Base-by-base conservation (phyloP, 2,113 vertebrate species). In the Pycnonotus jocosus region DNA sequence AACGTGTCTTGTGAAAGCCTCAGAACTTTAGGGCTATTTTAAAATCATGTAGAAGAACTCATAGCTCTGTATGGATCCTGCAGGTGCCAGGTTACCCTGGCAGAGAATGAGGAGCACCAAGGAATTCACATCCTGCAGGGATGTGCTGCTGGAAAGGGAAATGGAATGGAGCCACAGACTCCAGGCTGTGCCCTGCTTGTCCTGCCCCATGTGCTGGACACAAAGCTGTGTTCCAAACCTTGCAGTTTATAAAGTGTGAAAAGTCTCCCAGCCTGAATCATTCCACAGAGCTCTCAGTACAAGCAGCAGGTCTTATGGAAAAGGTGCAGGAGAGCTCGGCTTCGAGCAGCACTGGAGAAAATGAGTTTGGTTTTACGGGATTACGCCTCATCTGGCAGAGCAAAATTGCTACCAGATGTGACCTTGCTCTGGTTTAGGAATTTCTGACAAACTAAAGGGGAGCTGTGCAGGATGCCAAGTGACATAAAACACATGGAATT, bases 391-490 rank as follows among this genome's bases (percentile, higher is more conserved):
- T 97, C 92, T 96, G 95, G 92, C 74, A 38, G 73, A 71, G 62
- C 64, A 71, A 61, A 94, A 97, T 96, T 69, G 88, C 91, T 96
- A 71, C 95, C 97, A 97, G 90, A 97, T 96, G 97, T 95, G 92
- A 92, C 86, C 86, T 88, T 65, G 90, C 93, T 86, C 86, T 76
- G 71, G n/a, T 90, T 92, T 83, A 79, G 90, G 88, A 92, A 95
- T 91, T 86, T 94, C 77, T 96, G 95, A 95, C 90, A 24, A 87
- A 81, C 33, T 73, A 54, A 90, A 90, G 38, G 58, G 87, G 90
- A 66, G 11, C 80, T 65, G 66, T 88, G 68, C 88, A 83, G 58
- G 50, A 66, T 15, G 88, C 92, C 96, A 97, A 93, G 70, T 96
- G 96, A 97, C 91, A 90, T 73, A 90, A 50, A 96, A 24, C 92